A percentile compares a stretch with the other conserved stretches of the same genome.
Evolutionary conservation across 1,140 invertebrate genomes (phyloP).

Genomic region (Wiebesia pumilae): DNA sequence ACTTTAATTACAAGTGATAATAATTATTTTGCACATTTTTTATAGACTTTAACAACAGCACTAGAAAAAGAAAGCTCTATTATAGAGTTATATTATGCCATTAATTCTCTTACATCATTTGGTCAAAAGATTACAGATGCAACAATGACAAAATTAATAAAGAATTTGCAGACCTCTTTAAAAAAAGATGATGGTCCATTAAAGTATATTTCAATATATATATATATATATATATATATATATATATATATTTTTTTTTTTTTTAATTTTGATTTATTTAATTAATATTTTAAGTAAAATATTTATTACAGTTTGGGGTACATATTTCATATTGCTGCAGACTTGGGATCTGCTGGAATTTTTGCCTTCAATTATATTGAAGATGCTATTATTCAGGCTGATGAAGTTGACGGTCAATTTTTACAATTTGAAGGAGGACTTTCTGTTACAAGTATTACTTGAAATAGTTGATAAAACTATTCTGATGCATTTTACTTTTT

Average conservation of each 20-base stretch:
- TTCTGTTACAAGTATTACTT: slow-evolving; percentile 74
- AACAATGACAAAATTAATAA: slow-evolving; percentile 78
- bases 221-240: not conserved
- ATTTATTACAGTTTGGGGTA: slow-evolving; percentile 82
- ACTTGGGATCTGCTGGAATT: slow-evolving; percentile 78
- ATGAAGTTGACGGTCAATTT: slow-evolving; percentile 92
- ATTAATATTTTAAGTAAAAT: slow-evolving; percentile 1
- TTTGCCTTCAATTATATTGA: slow-evolving; percentile 89
- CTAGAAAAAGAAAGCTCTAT: slow-evolving; percentile 74
- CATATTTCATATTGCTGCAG: slow-evolving; percentile 86
- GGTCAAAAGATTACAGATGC: slow-evolving; percentile 70
- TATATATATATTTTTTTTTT: not conserved
- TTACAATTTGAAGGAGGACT: slow-evolving; percentile 95
- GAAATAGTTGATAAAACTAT: not conserved
- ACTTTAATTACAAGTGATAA: not conserved
- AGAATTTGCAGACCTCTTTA: slow-evolving; percentile 80
- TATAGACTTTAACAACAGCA: slow-evolving; percentile 66
- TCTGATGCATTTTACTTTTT: too few species aligned
- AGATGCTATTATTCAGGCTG: slow-evolving; percentile 93
- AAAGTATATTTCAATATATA: slow-evolving; percentile 73
- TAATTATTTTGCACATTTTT: slow-evolving; percentile 53
- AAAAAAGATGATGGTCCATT: slow-evolving; percentile 86
- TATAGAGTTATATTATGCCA: slow-evolving; percentile 73
- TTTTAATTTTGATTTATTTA: not conserved
- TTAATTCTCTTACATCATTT: slow-evolving; percentile 67